phyloP scores from a whole-genome alignment of 2,888 invertebrate species.

The Flexamia atlantica region DNA sequence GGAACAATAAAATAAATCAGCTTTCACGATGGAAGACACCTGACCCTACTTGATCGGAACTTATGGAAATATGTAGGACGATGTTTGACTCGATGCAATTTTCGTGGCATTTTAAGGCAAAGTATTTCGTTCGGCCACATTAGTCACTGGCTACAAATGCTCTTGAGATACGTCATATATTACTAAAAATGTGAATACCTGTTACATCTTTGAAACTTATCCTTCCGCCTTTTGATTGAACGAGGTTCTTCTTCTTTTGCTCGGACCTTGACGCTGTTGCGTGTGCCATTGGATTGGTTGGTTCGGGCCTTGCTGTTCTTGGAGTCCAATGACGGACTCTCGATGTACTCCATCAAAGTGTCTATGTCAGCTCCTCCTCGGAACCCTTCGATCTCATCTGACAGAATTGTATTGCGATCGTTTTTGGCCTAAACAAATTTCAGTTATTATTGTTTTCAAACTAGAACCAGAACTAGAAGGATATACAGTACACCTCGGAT shows the following conservation, averaged over 20 bases:
- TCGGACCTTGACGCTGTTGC: conserved; percentile 74
- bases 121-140: no score
- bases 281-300: conserved; percentile 72
- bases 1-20: no score
- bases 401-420: conserved; percentile 74
- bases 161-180: no score
- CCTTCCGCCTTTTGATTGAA: conserved; percentile 70
- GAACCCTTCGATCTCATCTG: conserved; percentile 86
- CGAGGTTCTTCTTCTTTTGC: conserved; percentile 73
- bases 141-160: no score
- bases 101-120: no score
- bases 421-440: conserved; percentile 69
- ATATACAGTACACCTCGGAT: no score
- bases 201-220: conserved; percentile 83
- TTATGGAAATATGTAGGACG: no score
- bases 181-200: conserved; percentile 17
- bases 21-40: no score
- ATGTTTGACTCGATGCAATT: no score
- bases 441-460: no score
- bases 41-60: no score
- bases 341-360: conserved; percentile 87
- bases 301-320: conserved; percentile 70
- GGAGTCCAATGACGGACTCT: conserved; percentile 72
- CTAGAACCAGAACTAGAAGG: no score
- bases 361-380: conserved; percentile 88